Conservation (phyloP, 2,888 invertebrate genomes). For the Schrankia costaestrigalis region DNA sequence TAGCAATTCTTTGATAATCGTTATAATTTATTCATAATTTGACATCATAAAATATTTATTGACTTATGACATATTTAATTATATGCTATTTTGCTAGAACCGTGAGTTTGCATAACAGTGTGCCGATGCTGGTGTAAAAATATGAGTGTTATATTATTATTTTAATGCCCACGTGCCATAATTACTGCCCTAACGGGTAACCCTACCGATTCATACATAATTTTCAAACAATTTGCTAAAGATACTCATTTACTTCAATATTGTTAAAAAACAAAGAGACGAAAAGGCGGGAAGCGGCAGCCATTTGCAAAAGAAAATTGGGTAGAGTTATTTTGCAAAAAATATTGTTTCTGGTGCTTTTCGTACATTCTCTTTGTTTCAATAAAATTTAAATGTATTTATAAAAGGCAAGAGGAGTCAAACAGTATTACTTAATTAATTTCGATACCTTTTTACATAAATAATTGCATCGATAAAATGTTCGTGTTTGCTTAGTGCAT, state of each 20-base stretch:
- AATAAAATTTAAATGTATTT: constrained; percentile 33
- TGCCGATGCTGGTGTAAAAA: constrained; percentile 53
- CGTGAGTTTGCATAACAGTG: constrained; percentile 38
- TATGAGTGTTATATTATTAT: constrained; percentile 56
- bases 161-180: constrained; percentile 72
- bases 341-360: no score
- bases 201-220: constrained; percentile 52
- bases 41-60: constrained; percentile 25
- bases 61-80: constrained; percentile 26
- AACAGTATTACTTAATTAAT: constrained; percentile 78
- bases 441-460: constrained; percentile 63
- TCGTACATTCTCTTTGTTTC: constrained; percentile 40
- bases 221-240: constrained; percentile 28
- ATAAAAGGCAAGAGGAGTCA: constrained; percentile 59
- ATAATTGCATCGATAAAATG: constrained; percentile 35
- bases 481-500: constrained; percentile 52
- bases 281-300: constrained; percentile 2
- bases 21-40: constrained; percentile 11
- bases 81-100: constrained; percentile 20
- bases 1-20: constrained; percentile 5
- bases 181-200: constrained; percentile 52
- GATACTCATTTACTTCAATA: constrained; percentile 26
- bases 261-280: constrained; percentile 27
- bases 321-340: no score
- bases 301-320: constrained; percentile 6